Conservation (phyloP, 2,797 vertebrate genomes). For the Cossypha polioptera region DNA sequence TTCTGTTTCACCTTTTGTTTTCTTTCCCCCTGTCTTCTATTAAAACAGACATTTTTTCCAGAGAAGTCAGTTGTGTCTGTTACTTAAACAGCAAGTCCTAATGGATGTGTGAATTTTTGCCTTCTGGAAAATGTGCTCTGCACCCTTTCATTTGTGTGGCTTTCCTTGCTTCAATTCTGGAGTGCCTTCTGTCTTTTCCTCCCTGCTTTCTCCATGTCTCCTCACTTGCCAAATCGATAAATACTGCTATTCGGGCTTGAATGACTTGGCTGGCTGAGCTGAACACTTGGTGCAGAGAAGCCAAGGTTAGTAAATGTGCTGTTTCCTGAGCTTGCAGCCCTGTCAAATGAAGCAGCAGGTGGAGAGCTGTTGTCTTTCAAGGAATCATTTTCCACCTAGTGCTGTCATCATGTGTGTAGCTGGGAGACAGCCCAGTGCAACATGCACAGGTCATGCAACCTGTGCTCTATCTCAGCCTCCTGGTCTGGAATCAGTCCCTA, state of each 20-base stretch:
- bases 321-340: background rate
- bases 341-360: conserved; percentile 1
- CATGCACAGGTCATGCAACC: background rate
- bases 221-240: background rate
- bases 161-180: background rate
- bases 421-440: background rate
- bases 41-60: background rate
- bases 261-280: background rate
- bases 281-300: background rate
- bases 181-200: background rate
- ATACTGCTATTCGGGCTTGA: background rate
- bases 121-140: background rate
- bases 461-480: background rate
- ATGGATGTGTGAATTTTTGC: background rate
- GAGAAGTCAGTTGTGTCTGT: background rate
- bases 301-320: background rate
- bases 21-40: background rate
- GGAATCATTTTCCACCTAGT: background rate
- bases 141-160: background rate
- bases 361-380: background rate
- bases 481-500: background rate
- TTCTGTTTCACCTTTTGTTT: background rate
- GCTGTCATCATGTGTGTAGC: background rate
- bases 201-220: background rate
- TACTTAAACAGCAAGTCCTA: background rate